Evolutionary conservation across 2,888 invertebrate genomes (phyloP), one percentile per base, ranked within the genome.

Genomic region (Sarcophaga carnaria): DNA sequence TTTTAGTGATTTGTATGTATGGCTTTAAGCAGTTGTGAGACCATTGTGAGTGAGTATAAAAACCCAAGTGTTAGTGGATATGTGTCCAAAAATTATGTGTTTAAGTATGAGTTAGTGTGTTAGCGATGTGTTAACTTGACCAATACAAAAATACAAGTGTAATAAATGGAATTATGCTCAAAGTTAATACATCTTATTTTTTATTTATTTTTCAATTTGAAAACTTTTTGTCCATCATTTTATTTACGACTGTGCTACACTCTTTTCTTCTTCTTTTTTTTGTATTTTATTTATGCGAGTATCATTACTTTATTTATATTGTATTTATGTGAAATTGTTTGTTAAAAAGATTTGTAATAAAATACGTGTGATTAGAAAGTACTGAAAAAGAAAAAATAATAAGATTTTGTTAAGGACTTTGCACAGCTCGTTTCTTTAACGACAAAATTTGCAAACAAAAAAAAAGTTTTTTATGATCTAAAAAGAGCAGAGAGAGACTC

Each of bases 121-220:
- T 74, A 69, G 63, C 78, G 49, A 83, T 79, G 78, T 74, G 74
- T 69, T 67, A 79, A 86, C 75, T 76, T 75, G 71, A 67, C 71
- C 82, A 12, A 80, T 75, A 45, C 27, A 82, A 66, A 79, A 12
- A 80, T 75, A 45, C 27, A 82, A 66, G 20, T 79, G 67, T 78
- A 78, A 74, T 70, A 86, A 76, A 79, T 74, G 47, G 54, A 71
- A 76, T 82, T 82, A 82, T 82, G 70, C 70, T 54, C 45, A 75
- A 74, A 82, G 63, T 76, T 81, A 45, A 63, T 70, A 59, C 62
- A n/a, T 76, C 17, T 37, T 37, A 37, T 37, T n/a, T n/a, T 17
- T 20, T 62, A n/a, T 27, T 45, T 54, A 14, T 54, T 54, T 69
- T 82, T 59, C 22, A 76, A 80, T 76, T 11, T 64, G 3, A 72